Percentiles rank a stretch among this genome's conserved stretches.
These are phyloP conservation scores for Rhagoletis zephyria DNA, from an alignment of 1,140 invertebrate genomes.

Conservation along the genomic window DNA sequence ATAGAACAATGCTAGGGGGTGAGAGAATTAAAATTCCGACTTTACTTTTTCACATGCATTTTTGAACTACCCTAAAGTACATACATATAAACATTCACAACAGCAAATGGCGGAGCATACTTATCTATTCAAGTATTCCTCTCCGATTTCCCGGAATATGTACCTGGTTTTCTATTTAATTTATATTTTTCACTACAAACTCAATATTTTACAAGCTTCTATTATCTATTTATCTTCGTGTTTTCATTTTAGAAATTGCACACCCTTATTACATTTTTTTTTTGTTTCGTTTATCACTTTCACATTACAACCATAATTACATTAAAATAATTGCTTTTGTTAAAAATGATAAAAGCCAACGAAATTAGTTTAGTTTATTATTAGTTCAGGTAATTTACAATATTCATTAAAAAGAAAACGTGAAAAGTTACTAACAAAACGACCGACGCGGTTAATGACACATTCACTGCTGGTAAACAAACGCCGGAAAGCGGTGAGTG, in stretches of 20 bases:
- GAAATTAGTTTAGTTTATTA: constrained; percentile 47
- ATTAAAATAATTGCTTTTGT: constrained; percentile 30
- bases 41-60: too few species aligned
- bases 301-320: not conserved
- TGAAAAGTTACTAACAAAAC: constrained; percentile 43
- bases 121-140: too few species aligned
- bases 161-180: not conserved
- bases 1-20: too few species aligned
- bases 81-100: not conserved
- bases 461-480: constrained; percentile 42
- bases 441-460: constrained; percentile 19
- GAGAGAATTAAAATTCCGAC: too few species aligned
- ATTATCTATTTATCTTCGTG: not conserved
- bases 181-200: not conserved
- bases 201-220: not conserved
- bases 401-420: constrained; percentile 3
- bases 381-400: constrained; percentile 17
- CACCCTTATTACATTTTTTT: too few species aligned
- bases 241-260: too few species aligned
- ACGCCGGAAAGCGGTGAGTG: not conserved
- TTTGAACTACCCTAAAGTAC: not conserved
- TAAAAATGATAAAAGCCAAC: constrained; percentile 5
- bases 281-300: not conserved
- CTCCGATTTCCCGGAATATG: not conserved
- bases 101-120: not conserved